Percentiles rank a stretch among this genome's conserved stretches.
Conservation (phyloP, 1,140 invertebrate genomes). For the Nasonia vitripennis region DNA sequence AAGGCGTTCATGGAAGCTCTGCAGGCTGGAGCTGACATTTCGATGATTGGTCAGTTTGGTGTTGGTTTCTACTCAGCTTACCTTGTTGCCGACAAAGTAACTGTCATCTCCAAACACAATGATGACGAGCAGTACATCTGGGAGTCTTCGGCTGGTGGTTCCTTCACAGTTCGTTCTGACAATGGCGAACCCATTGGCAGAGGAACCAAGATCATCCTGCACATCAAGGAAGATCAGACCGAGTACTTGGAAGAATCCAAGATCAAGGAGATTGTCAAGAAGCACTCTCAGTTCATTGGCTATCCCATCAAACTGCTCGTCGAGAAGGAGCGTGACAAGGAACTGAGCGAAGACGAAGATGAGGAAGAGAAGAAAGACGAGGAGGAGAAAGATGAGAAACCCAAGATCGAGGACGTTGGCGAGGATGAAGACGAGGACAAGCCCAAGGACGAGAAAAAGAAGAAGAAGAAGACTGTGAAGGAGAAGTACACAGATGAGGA, state of each 20-base stretch:
- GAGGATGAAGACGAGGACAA: conserved; percentile 92
- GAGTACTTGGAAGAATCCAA: conserved; percentile 93
- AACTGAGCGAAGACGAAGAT: conserved; percentile 89
- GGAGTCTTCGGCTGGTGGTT: conserved; percentile 89
- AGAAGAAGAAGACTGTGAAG: conserved; percentile 97
- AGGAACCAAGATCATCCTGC: conserved; percentile 86
- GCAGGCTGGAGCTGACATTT: conserved; percentile 88
- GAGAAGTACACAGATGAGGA: conserved; percentile 99
- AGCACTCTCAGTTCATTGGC: conserved; percentile 99
- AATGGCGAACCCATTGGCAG: conserved; percentile 80
- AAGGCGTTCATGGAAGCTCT: conserved; percentile 92
- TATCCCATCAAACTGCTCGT: conserved; percentile 98
- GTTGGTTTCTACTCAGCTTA: conserved; percentile 97
- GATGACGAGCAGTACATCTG: conserved; percentile 90
- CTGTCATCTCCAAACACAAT: conserved; percentile 96
- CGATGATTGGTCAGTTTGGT: conserved; percentile 93
- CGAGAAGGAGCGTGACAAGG: conserved; percentile 96
- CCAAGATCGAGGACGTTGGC: conserved; percentile 94
- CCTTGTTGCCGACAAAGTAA: conserved; percentile 94
- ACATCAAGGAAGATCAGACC: conserved; percentile 87
- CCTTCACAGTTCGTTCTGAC: conserved; percentile 83
- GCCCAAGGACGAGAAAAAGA: conserved; percentile 85
- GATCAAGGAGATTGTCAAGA: conserved; percentile 98
- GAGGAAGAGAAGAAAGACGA: conserved; percentile 74
- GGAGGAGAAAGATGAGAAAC: conserved; percentile 84